Percentiles rank a stretch among this genome's conserved stretches.
These are phyloP conservation scores for Amphipoea oculea DNA, from an alignment of 2,888 invertebrate species.

Conservation along the genomic window DNA sequence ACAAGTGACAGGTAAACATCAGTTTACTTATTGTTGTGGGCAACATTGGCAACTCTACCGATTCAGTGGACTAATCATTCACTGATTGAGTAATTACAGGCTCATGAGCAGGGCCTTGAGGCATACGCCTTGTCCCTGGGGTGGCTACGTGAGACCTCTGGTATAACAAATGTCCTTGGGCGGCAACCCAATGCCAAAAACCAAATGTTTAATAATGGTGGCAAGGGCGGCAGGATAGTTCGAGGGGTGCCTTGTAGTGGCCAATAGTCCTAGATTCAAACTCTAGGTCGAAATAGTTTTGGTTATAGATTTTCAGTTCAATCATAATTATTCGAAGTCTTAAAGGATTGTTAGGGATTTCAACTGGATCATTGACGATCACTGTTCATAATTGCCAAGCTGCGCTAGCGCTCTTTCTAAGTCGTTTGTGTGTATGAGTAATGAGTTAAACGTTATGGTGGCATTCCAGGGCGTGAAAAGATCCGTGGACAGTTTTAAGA, in stretches of 20 bases:
- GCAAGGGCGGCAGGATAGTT: no score
- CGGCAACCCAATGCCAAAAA: background rate
- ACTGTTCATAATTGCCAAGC: background rate
- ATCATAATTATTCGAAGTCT: background rate
- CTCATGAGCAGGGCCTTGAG: no score
- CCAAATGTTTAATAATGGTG: background rate
- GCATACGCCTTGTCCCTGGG: background rate
- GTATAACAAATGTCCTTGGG: background rate
- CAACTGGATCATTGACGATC: background rate
- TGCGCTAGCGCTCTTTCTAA: background rate
- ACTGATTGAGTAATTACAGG: background rate
- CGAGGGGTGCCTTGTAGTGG: background rate
- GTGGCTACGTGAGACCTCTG: background rate
- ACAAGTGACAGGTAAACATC: background rate
- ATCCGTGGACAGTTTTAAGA: constrained; percentile 96
- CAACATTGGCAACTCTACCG: background rate
- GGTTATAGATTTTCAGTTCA: background rate
- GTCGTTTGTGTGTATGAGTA: background rate
- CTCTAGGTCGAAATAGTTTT: background rate
- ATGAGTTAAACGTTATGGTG: constrained; percentile 41
- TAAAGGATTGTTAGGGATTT: background rate
- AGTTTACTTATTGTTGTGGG: background rate
- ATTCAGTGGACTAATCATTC: background rate
- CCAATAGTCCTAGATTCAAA: constrained; percentile 3
- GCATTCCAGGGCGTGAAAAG: constrained; percentile 96